phyloP scores from a whole-genome alignment of 2,797 vertebrate genomes.

The Aselliscus stoliczkanus region DNA sequence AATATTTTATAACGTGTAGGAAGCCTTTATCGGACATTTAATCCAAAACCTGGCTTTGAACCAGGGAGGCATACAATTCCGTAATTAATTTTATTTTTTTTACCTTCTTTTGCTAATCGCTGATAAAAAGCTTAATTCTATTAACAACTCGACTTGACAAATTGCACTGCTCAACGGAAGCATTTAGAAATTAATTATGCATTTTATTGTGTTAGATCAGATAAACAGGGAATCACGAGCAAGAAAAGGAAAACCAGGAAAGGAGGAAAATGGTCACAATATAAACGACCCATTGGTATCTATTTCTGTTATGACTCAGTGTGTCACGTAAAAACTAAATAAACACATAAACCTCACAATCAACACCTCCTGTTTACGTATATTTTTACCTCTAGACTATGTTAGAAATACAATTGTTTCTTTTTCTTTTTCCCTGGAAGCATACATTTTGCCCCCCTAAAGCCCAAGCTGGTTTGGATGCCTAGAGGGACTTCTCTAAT shows the following conservation, averaged over 20 bases:
- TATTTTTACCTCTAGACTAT: not conserved
- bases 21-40: conserved; percentile 86
- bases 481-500: not conserved
- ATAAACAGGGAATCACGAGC: conserved; percentile 82
- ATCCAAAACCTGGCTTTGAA: conserved; percentile 89
- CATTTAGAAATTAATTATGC: conserved; percentile 90
- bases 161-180: conserved; percentile 87
- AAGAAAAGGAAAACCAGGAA: conserved; percentile 70
- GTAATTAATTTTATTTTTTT: conserved; percentile 87
- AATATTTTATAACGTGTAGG: conserved; percentile 84
- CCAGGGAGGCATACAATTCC: conserved; percentile 87
- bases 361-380: not conserved
- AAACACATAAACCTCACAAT: not conserved
- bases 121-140: conserved; percentile 92
- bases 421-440: not conserved
- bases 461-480: conserved; percentile 32
- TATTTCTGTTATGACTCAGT: conserved; percentile 39
- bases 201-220: conserved; percentile 88
- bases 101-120: conserved; percentile 88
- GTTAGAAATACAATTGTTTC: not conserved
- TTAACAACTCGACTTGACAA: conserved; percentile 89
- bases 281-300: not conserved
- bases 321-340: conserved; percentile 34
- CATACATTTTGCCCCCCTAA: not conserved
- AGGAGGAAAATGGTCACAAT: conserved; percentile 49